A percentile compares a stretch with the other conserved stretches of the same genome.
Evolutionary conservation across 2,888 invertebrate species (phyloP).

Genomic region (Hypercompe scribonia): DNA sequence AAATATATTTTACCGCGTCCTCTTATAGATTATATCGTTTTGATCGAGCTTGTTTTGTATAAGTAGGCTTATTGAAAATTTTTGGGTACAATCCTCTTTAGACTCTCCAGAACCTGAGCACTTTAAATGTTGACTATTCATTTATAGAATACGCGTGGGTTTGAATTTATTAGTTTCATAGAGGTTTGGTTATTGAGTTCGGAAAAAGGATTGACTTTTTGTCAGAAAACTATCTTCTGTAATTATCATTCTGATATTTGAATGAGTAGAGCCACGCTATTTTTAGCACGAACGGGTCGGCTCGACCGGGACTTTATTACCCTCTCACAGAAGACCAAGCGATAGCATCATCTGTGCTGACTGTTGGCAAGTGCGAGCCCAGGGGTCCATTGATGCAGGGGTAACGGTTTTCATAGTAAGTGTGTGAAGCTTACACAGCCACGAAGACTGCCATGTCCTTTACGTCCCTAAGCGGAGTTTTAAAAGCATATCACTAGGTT

Average conservation of each 20-base stretch:
- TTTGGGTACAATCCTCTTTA: constrained; percentile 36
- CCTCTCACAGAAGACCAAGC: no score
- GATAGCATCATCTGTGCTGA: no score
- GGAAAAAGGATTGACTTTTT: not conserved
- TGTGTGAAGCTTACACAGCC: no score
- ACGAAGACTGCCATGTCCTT: no score
- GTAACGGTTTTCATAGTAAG: no score
- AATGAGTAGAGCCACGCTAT: no score
- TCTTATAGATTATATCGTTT: constrained; percentile 26
- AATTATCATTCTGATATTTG: not conserved
- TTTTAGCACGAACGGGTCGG: no score
- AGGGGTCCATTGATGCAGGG: no score
- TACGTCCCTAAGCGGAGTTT: no score
- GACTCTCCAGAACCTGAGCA: constrained; percentile 25
- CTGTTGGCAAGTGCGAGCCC: no score
- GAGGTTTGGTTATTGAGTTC: not conserved
- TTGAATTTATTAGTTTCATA: constrained; percentile 1
- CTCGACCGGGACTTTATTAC: no score
- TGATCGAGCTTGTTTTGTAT: constrained; percentile 18
- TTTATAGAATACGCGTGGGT: not conserved
- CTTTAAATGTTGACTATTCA: constrained; percentile 18
- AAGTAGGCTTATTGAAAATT: constrained; percentile 30
- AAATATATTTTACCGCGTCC: constrained; percentile 2
- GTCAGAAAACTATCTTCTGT: not conserved
- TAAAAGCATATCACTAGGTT: no score